A percentile compares a stretch with the other conserved stretches of the same genome.
Conservation (phyloP, 2,113 vertebrate genomes). For the Sisor rabdophorus region DNA sequence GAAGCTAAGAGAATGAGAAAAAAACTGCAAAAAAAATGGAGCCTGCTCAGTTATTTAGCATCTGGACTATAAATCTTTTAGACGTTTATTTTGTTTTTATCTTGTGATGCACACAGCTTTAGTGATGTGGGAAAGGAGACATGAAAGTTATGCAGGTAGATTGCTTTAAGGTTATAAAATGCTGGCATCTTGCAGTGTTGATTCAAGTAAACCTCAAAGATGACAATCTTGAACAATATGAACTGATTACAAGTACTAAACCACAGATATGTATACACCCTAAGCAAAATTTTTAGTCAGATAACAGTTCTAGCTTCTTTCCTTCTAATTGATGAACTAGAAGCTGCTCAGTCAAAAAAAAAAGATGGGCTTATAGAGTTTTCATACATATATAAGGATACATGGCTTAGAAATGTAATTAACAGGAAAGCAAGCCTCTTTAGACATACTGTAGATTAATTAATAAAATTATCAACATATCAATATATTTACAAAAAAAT, state of each 20-base stretch:
- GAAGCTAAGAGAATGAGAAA: neutral
- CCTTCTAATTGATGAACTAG: neutral
- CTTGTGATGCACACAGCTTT: neutral
- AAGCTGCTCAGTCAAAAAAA: neutral
- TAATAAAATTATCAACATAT: too few relatives aligned
- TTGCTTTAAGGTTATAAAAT: neutral
- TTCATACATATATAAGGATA: neutral
- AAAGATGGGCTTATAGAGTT: neutral
- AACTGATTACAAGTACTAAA: neutral
- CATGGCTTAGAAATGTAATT: neutral
- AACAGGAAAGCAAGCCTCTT: neutral
- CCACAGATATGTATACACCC: neutral
- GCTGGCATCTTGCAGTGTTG: neutral
- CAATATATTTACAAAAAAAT: too few relatives aligned
- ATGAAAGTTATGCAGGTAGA: neutral
- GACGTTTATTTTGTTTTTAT: neutral
- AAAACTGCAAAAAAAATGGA: neutral
- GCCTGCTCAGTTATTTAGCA: neutral
- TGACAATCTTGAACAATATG: conserved; percentile 1
- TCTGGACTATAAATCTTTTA: neutral
- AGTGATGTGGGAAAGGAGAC: neutral
- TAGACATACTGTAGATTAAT: too few relatives aligned
- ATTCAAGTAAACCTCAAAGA: neutral
- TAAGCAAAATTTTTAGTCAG: neutral
- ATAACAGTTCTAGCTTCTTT: neutral